phyloP scores from a whole-genome alignment of 2,113 vertebrate genomes.

The Stigmatopora argus region DNA sequence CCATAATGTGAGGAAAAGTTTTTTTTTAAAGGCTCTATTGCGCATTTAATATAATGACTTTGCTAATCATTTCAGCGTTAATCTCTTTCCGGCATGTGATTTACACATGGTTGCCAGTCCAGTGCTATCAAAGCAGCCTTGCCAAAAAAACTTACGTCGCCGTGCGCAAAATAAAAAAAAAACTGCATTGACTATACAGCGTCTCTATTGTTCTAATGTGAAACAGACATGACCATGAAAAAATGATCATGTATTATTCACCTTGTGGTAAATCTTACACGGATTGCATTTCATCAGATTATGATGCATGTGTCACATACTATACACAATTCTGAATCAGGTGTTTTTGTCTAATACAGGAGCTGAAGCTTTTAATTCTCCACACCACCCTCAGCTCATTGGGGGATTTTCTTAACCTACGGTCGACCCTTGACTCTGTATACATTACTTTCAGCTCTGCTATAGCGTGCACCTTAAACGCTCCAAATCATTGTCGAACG shows the following conservation, averaged over 20 bases:
- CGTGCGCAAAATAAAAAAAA: slow-evolving; percentile 5
- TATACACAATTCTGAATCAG: slow-evolving; percentile 24
- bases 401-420: slow-evolving; percentile 50
- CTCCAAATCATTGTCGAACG: slow-evolving; percentile 48
- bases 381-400: slow-evolving; percentile 23
- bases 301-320: slow-evolving; percentile 37
- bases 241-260: slow-evolving; percentile 42
- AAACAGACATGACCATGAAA: slow-evolving; percentile 30
- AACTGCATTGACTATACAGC: slow-evolving; percentile 19
- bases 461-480: slow-evolving; percentile 31
- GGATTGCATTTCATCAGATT: slow-evolving; percentile 43
- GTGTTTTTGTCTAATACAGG: slow-evolving; percentile 35
- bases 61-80: slow-evolving; percentile 54
- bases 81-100: slow-evolving; percentile 59
- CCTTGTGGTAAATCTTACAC: slow-evolving; percentile 37
- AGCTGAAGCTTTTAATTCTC: slow-evolving; percentile 41
- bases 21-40: slow-evolving; percentile 45
- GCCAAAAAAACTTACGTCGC: slow-evolving; percentile 24
- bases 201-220: slow-evolving; percentile 40
- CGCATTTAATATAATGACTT: slow-evolving; percentile 56
- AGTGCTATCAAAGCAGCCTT: slow-evolving; percentile 26
- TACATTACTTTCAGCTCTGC: slow-evolving; percentile 54
- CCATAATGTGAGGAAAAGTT: slow-evolving; percentile 17
- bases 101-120: slow-evolving; percentile 49
- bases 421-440: slow-evolving; percentile 53